These are phyloP conservation scores for Phasianus colchicus DNA, from an alignment of 2,113 vertebrate species.

Conservation along the genomic window DNA sequence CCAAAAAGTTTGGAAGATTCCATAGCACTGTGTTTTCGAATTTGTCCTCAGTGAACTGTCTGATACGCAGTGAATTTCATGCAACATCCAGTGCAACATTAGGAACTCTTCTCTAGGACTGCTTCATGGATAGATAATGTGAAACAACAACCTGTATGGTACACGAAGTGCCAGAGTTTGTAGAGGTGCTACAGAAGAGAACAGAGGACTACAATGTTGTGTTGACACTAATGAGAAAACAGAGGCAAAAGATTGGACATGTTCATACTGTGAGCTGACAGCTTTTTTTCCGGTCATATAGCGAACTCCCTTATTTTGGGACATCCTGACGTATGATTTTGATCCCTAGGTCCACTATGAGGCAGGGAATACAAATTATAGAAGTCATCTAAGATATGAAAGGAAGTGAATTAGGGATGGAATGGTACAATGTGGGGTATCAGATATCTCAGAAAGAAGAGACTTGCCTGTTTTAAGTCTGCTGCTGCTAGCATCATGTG, in stretches of 20 bases:
- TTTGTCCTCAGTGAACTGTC: neutral
- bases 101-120: neutral
- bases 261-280: neutral
- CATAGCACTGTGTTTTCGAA: neutral
- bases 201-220: neutral
- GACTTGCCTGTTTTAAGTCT: neutral
- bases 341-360: neutral
- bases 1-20: neutral
- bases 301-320: neutral
- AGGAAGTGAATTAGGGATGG: too few species aligned
- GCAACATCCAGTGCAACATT: neutral
- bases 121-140: neutral
- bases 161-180: neutral
- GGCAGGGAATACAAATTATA: neutral
- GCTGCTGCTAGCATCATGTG: neutral
- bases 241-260: neutral
- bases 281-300: neutral
- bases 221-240: neutral
- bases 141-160: neutral
- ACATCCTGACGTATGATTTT: neutral
- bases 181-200: neutral
- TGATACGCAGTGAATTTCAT: neutral
- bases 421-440: neutral
- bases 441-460: neutral
- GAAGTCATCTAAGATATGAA: neutral